Conservation (phyloP, 1,140 invertebrate genomes). For the Theocolax elegans region DNA sequence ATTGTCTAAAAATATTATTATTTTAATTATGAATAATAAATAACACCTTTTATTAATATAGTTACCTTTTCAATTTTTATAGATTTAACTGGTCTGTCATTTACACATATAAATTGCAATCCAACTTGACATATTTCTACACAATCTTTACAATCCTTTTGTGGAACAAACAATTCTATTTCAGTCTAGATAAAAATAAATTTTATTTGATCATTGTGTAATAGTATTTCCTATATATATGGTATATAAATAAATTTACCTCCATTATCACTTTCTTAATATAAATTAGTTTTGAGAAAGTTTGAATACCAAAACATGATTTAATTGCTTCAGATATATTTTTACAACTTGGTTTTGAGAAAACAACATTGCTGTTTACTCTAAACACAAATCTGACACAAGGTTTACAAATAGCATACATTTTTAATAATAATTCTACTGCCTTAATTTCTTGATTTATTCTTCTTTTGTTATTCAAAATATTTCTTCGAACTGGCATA, state of each 20-base stretch:
- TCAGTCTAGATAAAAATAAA: constrained; percentile 52
- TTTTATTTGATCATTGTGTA: not conserved
- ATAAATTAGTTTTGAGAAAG: constrained; percentile 63
- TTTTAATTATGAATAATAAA: constrained; percentile 12
- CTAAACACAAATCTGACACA: constrained; percentile 65
- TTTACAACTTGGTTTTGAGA: constrained; percentile 67
- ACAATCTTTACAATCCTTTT: constrained; percentile 57
- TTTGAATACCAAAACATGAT: constrained; percentile 64
- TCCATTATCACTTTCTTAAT: constrained; percentile 50
- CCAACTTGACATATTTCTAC: constrained; percentile 55
- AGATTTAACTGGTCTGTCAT: constrained; percentile 70
- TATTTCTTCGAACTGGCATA: constrained; percentile 73
- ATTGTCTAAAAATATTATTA: constrained; percentile 59
- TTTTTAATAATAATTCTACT: constrained; percentile 70
- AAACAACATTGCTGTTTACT: constrained; percentile 70
- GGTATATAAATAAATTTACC: constrained; percentile 38
- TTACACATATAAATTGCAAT: constrained; percentile 67
- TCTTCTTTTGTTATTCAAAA: constrained; percentile 66
- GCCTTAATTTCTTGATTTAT: constrained; percentile 72
- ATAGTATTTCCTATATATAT: not conserved
- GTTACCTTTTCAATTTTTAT: constrained; percentile 72
- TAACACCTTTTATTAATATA: not conserved
- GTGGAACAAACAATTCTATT: constrained; percentile 67
- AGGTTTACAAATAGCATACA: constrained; percentile 69
- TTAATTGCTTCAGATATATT: constrained; percentile 63